Evolutionary conservation across 30 jellyfish, hydroid and myxozoan genomes (phyloP).

Genomic region (Aurelia aurita complex sp. Pacific): DNA sequence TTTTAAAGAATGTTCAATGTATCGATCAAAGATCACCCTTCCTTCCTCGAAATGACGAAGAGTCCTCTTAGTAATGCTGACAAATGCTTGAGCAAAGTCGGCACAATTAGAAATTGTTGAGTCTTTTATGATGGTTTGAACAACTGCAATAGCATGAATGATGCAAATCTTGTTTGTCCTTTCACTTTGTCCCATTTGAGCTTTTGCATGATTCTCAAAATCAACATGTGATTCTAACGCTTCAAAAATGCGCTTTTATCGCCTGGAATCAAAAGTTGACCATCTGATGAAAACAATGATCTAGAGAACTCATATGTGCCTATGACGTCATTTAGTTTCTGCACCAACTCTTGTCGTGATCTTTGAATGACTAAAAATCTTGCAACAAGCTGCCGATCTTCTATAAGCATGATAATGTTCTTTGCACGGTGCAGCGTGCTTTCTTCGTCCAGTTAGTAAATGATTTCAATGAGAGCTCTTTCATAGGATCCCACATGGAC

Average conservation of each 20-base stretch:
- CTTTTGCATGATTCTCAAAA: no score
- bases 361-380: constrained; percentile 34
- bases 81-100: constrained; percentile 33
- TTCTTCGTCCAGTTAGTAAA: neutral
- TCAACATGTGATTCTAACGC: no score
- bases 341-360: constrained; percentile 27
- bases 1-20: no score
- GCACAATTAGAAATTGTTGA: constrained; percentile 9
- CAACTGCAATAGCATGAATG: no score
- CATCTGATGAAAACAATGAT: constrained; percentile 47
- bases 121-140: no score
- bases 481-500: constrained; percentile 50
- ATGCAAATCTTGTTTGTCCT: no score
- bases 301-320: constrained; percentile 27
- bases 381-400: constrained; percentile 17
- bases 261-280: neutral
- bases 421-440: no score
- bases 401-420: no score
- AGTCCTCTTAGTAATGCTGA: neutral
- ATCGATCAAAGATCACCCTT: no score
- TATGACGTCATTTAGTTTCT: constrained; percentile 17
- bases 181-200: neutral
- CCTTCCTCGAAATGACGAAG: neutral
- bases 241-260: no score
- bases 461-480: constrained; percentile 8